Percentiles rank a stretch among this genome's conserved stretches.
phyloP scores from a whole-genome alignment of 2,797 vertebrate species.

The Calcarius lapponicus region DNA sequence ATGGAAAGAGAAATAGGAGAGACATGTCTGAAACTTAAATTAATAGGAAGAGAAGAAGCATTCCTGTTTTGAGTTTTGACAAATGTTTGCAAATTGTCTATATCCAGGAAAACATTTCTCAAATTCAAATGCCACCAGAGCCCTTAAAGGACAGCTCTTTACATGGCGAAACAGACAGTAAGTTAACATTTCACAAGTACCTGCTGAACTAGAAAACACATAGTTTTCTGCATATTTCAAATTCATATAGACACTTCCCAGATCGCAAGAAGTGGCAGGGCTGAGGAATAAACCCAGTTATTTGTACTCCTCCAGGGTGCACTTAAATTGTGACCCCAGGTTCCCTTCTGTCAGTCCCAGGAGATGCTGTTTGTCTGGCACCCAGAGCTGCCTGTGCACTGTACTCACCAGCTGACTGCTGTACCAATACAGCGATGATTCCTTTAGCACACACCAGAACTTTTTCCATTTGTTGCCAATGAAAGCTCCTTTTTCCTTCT shows the following conservation, averaged over 20 bases:
- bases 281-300: background rate
- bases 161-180: background rate
- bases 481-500: slow-evolving; percentile 93
- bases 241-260: background rate
- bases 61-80: background rate
- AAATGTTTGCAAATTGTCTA: background rate
- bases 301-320: background rate
- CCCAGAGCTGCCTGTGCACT: background rate
- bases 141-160: background rate
- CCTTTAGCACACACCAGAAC: slow-evolving; percentile 98
- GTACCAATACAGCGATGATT: slow-evolving; percentile 93
- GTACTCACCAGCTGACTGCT: slow-evolving; percentile 89
- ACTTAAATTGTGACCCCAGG: background rate
- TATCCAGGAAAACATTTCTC: background rate
- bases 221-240: background rate
- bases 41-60: background rate
- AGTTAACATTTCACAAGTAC: background rate
- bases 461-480: slow-evolving; percentile 98
- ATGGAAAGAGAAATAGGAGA: background rate
- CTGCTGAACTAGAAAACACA: background rate
- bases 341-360: background rate
- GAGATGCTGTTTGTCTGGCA: background rate
- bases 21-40: background rate
- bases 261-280: background rate
- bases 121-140: background rate